Percentiles rank a stretch among this genome's conserved stretches.
These are phyloP conservation scores for Callospermophilus lateralis DNA, from an alignment of 2,113 vertebrate genomes.

Conservation along the genomic window DNA sequence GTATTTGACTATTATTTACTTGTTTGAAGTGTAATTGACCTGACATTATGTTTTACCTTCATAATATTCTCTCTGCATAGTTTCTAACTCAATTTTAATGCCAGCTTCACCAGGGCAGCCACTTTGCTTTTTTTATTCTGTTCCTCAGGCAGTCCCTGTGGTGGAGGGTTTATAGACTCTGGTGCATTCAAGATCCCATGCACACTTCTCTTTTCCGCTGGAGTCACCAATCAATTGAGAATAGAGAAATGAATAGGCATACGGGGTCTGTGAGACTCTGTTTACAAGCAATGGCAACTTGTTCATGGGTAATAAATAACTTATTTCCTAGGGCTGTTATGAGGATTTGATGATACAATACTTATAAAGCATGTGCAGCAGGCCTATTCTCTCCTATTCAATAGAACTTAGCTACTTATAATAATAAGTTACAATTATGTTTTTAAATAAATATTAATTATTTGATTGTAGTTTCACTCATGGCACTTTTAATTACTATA, in stretches of 20 bases:
- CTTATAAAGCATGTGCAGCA: neutral
- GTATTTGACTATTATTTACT: neutral
- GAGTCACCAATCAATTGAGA: neutral
- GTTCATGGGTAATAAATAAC: neutral
- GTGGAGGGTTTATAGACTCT: neutral
- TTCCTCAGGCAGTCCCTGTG: neutral
- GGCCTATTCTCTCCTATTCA: neutral
- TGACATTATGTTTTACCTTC: neutral
- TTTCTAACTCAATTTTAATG: neutral
- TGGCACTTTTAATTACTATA: constrained; percentile 49
- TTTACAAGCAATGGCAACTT: neutral
- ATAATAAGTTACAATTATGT: constrained; percentile 13
- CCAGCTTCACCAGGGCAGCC: neutral
- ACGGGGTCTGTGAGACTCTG: neutral
- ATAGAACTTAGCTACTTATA: neutral
- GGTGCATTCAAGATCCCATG: rapidly evolving
- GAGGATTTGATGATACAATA: neutral
- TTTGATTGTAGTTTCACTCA: neutral
- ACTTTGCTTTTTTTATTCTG: neutral
- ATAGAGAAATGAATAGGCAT: neutral
- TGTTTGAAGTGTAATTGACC: neutral
- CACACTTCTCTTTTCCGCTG: neutral
- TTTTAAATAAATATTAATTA: constrained; percentile 48
- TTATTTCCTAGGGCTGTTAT: neutral
- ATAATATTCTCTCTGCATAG: neutral